These are phyloP conservation scores for Therioaphis trifolii DNA, from an alignment of 2,888 invertebrate genomes.

Conservation along the genomic window DNA sequence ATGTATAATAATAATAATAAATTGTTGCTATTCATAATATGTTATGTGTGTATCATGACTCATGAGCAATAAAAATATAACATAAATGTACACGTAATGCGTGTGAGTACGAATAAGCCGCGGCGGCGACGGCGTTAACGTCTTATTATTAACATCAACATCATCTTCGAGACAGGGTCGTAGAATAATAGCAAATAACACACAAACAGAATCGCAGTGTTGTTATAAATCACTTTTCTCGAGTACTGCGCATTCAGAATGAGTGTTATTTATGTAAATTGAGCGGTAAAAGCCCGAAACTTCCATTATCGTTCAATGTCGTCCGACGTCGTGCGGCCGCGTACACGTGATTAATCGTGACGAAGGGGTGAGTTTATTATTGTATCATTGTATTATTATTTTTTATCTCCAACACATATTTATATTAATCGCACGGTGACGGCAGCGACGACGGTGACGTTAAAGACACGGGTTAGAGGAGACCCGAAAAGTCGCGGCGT, in stretches of 20 bases:
- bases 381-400: background rate
- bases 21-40: too few relatives aligned
- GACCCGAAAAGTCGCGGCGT: conserved; percentile 24
- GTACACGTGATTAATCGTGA: conserved; percentile 48
- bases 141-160: background rate
- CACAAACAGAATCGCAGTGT: background rate
- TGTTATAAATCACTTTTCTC: conserved; percentile 40
- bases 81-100: too few relatives aligned
- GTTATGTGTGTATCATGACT: too few relatives aligned
- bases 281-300: conserved; percentile 26
- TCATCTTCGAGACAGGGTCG: background rate
- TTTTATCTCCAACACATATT: conserved; percentile 27
- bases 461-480: background rate
- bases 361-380: conserved; percentile 28
- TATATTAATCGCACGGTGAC: conserved; percentile 19
- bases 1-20: too few relatives aligned
- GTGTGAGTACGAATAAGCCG: too few relatives aligned
- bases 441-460: background rate
- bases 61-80: too few relatives aligned
- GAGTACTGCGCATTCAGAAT: background rate
- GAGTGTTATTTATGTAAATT: conserved; percentile 41
- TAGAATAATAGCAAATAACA: background rate
- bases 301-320: conserved; percentile 30
- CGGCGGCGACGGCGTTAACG: background rate
- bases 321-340: background rate